These are phyloP conservation scores for Rhinogobius similis DNA, from an alignment of 2,113 vertebrate genomes.

Conservation along the genomic window DNA sequence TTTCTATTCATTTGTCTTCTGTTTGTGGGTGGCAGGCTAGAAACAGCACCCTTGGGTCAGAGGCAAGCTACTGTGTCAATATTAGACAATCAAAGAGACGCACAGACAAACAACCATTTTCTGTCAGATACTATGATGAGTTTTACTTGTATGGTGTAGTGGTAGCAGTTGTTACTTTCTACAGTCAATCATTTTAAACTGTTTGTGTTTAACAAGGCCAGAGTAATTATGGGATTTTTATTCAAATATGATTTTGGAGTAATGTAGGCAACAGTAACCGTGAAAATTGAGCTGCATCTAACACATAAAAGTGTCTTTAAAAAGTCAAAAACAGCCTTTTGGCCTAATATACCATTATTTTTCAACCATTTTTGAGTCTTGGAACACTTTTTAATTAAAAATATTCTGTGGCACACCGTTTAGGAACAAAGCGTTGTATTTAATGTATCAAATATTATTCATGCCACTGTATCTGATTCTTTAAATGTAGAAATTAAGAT, in stretches of 20 bases:
- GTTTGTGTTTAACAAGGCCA: neutral
- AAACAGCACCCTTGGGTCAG: neutral
- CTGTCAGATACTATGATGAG: neutral
- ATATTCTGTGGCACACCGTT: too few relatives aligned
- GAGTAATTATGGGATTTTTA: neutral
- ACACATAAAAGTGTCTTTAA: neutral
- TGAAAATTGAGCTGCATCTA: neutral
- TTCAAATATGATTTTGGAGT: neutral
- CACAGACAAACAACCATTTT: slow-evolving; percentile 35
- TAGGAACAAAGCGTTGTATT: too few relatives aligned
- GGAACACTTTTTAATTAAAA: too few relatives aligned
- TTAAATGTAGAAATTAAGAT: too few relatives aligned
- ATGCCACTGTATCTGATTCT: too few relatives aligned
- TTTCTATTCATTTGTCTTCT: slow-evolving; percentile 2
- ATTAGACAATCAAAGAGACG: neutral
- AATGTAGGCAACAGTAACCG: too few relatives aligned
- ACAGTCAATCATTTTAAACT: too few relatives aligned
- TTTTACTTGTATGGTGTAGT: neutral
- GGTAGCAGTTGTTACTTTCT: neutral
- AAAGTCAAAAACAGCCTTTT: too few relatives aligned
- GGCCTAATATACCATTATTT: too few relatives aligned
- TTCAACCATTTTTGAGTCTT: too few relatives aligned
- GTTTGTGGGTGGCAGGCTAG: neutral
- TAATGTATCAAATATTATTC: too few relatives aligned
- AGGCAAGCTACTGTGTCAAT: neutral